phyloP scores from a whole-genome alignment of 1,140 invertebrate genomes.

The Drosophila rufa region DNA sequence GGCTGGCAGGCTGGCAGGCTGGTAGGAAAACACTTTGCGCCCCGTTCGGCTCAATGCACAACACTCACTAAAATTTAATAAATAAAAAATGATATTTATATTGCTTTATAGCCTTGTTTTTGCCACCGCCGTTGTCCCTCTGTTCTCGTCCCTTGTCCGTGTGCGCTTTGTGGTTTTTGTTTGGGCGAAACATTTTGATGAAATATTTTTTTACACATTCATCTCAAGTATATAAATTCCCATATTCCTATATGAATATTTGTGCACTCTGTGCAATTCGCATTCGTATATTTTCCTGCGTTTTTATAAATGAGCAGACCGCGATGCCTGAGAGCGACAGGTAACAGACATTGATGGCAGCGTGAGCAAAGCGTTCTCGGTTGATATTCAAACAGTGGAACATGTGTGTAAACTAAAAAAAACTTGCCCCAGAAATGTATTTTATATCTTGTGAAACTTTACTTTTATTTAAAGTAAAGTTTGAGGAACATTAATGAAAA shows the following conservation, averaged over 20 bases:
- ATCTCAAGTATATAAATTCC: conserved; percentile 55
- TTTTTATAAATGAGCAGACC: conserved; percentile 64
- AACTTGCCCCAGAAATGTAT: background rate
- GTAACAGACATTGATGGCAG: conserved; percentile 36
- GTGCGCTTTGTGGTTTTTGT: conserved; percentile 74
- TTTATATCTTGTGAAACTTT: background rate
- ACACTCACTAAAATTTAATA: conserved; percentile 82
- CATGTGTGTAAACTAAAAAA: background rate
- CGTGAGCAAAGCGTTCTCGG: conserved; percentile 16
- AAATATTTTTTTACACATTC: conserved; percentile 77
- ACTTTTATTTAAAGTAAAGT: background rate
- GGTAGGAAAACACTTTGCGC: conserved; percentile 58
- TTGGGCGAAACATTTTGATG: conserved; percentile 68
- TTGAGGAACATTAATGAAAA: too few species aligned
- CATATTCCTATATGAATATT: conserved; percentile 35
- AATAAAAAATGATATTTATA: conserved; percentile 82
- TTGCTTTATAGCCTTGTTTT: conserved; percentile 72
- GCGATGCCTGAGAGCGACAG: conserved; percentile 38
- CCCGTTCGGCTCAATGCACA: conserved; percentile 74
- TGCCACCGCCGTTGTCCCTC: conserved; percentile 19
- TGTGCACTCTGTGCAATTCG: conserved; percentile 19
- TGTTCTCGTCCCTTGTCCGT: conserved; percentile 35
- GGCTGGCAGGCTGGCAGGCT: conserved; percentile 28
- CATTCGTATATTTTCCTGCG: conserved; percentile 35
- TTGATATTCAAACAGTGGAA: conserved; percentile 3